A percentile compares a stretch with the other conserved stretches of the same genome.
phyloP scores from a whole-genome alignment of 2,888 invertebrate species.

The Theodoxus fluviatilis region DNA sequence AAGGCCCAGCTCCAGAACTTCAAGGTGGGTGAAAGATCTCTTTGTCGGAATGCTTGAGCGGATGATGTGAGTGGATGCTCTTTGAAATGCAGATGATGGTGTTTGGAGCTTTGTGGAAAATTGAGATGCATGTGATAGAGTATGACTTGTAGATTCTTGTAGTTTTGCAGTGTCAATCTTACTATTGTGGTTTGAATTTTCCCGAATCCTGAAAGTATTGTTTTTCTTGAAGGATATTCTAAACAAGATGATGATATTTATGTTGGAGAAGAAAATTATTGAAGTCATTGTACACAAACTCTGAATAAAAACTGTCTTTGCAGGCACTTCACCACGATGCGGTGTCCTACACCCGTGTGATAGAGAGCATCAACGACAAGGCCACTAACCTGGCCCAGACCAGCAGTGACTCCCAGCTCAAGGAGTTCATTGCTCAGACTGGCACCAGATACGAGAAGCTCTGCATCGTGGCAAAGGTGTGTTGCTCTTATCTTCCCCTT shows the following conservation, averaged over 20 bases:
- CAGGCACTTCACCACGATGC: slow-evolving; percentile 86
- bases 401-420: slow-evolving; percentile 70
- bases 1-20: slow-evolving; percentile 73
- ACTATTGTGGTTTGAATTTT: too few relatives aligned
- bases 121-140: too few relatives aligned
- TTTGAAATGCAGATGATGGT: too few relatives aligned
- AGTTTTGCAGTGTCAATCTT: too few relatives aligned
- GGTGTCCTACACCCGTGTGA: slow-evolving; percentile 84
- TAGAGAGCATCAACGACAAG: slow-evolving; percentile 89
- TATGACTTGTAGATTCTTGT: too few relatives aligned
- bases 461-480: slow-evolving; percentile 50
- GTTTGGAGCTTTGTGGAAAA: too few relatives aligned
- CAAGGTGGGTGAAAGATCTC: slow-evolving; percentile 42
- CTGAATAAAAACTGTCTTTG: background rate
- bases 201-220: too few relatives aligned
- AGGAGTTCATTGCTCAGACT: slow-evolving; percentile 50
- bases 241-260: too few relatives aligned
- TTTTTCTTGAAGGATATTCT: too few relatives aligned
- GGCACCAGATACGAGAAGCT: slow-evolving; percentile 54
- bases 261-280: background rate
- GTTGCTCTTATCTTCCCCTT: background rate
- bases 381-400: slow-evolving; percentile 75
- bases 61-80: too few relatives aligned
- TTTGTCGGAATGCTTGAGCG: too few relatives aligned
- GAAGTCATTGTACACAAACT: background rate